Percentiles rank a stretch among this genome's conserved stretches.
Evolutionary conservation across 2,888 invertebrate species (phyloP).

Genomic region (Philereme vetulata): DNA sequence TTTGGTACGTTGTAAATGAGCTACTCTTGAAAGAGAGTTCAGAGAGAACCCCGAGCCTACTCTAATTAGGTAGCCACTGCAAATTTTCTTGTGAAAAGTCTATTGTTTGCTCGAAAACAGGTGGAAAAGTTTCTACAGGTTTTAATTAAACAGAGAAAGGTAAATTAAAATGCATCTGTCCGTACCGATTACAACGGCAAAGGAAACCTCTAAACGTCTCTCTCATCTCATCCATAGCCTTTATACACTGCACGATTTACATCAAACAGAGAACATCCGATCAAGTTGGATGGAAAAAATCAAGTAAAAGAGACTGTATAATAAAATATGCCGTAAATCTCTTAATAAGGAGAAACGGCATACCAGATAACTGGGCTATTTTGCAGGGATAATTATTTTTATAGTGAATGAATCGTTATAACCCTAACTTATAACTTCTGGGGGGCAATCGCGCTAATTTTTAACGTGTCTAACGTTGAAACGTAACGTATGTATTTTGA

Average conservation of each 20-base stretch:
- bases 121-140: constrained; percentile 60
- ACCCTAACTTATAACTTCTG: no score
- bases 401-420: no score
- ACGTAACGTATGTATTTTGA: no score
- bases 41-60: constrained; percentile 17
- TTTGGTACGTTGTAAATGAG: neutral
- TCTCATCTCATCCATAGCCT: constrained; percentile 49
- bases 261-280: neutral
- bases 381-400: no score
- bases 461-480: no score
- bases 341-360: no score
- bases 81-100: constrained; percentile 48
- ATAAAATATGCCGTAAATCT: no score
- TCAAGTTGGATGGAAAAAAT: constrained; percentile 1
- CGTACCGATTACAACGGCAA: constrained; percentile 62
- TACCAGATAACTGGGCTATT: no score
- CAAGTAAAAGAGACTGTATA: no score
- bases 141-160: constrained; percentile 77
- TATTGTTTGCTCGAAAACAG: constrained; percentile 64
- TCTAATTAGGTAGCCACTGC: constrained; percentile 34
- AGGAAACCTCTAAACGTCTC: constrained; percentile 54
- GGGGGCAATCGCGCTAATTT: no score
- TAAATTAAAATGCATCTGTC: constrained; percentile 78
- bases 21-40: constrained; percentile 14
- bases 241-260: constrained; percentile 29